Evolutionary conservation across 2,113 vertebrate genomes (phyloP).

Genomic region (Pogonocichla stellata): DNA sequence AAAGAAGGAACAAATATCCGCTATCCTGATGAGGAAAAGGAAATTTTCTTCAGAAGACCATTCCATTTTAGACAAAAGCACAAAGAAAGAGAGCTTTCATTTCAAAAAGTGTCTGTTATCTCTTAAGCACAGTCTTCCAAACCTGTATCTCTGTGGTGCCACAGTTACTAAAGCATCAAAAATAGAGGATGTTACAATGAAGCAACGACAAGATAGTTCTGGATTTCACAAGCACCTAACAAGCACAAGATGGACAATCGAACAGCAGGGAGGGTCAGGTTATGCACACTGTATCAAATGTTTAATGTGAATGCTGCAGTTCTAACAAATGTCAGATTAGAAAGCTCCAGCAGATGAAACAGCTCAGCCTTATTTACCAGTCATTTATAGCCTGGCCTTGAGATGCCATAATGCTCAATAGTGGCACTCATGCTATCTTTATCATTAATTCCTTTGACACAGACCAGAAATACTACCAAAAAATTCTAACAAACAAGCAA

Average conservation of each 20-base stretch:
- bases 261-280: neutral
- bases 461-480: neutral
- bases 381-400: neutral
- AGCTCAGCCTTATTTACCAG: neutral
- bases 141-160: neutral
- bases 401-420: neutral
- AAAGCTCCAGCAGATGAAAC: neutral
- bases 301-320: neutral
- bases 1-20: neutral
- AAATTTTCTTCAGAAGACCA: neutral
- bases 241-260: neutral
- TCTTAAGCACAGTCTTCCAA: neutral
- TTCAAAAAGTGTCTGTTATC: neutral
- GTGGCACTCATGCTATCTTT: neutral
- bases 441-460: neutral
- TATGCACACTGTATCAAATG: neutral
- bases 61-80: neutral
- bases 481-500: neutral
- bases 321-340: neutral
- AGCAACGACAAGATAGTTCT: neutral
- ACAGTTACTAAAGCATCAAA: neutral
- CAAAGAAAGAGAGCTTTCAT: neutral
- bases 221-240: neutral
- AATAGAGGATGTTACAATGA: fast-evolving
- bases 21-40: neutral